Conservation (phyloP, 2,797 vertebrate species). For the Bradypodion pumilum region DNA sequence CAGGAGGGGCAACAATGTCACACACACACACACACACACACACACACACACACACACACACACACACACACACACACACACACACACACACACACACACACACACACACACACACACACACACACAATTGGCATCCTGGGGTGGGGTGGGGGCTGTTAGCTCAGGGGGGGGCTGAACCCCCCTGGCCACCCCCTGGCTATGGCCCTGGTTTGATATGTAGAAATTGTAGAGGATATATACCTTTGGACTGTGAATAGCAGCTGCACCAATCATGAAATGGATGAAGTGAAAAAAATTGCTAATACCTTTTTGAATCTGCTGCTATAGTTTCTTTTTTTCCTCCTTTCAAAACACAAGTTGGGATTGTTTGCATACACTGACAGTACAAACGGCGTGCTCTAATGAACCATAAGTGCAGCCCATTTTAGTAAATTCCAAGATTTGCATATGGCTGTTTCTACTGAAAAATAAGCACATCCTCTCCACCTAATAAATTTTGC, state of each 20-base stretch:
- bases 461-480: conserved; percentile 59
- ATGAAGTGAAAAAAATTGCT: neutral
- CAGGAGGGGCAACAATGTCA: too few relatives aligned
- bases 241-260: neutral
- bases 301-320: conserved; percentile 27
- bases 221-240: neutral
- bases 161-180: too few relatives aligned
- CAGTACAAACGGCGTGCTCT: neutral
- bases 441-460: conserved; percentile 56
- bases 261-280: neutral
- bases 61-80: too few relatives aligned
- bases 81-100: too few relatives aligned
- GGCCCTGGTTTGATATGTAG: neutral
- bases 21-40: too few relatives aligned
- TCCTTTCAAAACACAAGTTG: conserved; percentile 2
- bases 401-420: conserved; percentile 34
- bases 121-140: too few relatives aligned
- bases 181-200: too few relatives aligned
- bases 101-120: too few relatives aligned
- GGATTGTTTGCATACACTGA: conserved; percentile 44
- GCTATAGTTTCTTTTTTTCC: neutral
- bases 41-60: too few relatives aligned
- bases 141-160: too few relatives aligned
- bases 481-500: conserved; percentile 57
- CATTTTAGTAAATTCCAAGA: conserved; percentile 58